A percentile compares a stretch with the other conserved stretches of the same genome.
These are phyloP conservation scores for Protosalanx chinensis DNA, from an alignment of 2,797 vertebrate species.

Conservation along the genomic window DNA sequence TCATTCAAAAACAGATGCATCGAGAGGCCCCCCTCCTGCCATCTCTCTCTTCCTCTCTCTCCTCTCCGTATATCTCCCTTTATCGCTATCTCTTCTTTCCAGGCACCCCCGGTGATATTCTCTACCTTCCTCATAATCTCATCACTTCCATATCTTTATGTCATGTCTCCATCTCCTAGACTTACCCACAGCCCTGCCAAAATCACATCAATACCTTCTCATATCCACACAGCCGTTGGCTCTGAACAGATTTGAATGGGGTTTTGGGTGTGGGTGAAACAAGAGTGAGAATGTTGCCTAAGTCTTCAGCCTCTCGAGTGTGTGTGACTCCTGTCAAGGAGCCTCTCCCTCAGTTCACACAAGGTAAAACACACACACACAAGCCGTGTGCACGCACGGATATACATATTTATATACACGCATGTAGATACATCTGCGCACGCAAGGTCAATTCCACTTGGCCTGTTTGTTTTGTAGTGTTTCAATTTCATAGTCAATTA, in stretches of 20 bases:
- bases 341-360: too few relatives aligned
- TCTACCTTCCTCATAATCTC: conserved; percentile 8
- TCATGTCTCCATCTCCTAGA: background rate
- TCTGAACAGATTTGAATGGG: background rate
- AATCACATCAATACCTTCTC: conserved; percentile 1
- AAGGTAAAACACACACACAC: background rate
- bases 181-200: conserved; percentile 1
- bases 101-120: background rate
- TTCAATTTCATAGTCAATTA: conserved; percentile 61
- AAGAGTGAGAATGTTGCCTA: conserved; percentile 28
- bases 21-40: conserved; percentile 40
- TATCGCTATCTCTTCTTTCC: background rate
- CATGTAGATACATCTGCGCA: conserved; percentile 1
- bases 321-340: conserved; percentile 24
- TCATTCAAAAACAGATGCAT: conserved; percentile 71
- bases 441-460: conserved; percentile 30
- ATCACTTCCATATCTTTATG: conserved; percentile 3
- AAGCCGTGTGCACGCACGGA: background rate
- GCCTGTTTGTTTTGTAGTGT: conserved; percentile 37
- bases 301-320: conserved; percentile 10
- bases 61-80: background rate
- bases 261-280: background rate
- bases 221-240: background rate
- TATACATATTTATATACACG: conserved; percentile 15
- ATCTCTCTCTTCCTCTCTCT: background rate